Evolutionary conservation across 1,140 invertebrate species (phyloP), one percentile per base, ranked within the genome.

Genomic region (Diorhabda carinulata): DNA sequence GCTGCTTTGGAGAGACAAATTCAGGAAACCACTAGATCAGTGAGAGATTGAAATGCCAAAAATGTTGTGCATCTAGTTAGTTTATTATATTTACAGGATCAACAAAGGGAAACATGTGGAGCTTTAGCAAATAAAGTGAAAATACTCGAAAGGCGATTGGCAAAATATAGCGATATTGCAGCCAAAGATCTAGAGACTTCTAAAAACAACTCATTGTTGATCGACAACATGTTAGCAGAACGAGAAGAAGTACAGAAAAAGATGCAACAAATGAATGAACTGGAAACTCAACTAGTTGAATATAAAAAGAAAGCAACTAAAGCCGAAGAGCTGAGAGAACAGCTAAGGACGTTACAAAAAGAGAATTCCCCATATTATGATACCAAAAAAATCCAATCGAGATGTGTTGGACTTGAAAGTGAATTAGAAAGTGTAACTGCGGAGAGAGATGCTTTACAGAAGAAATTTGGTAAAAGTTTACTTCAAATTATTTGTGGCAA

Each of bases 311-410:
- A 76, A 68, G 73, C 76, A 4, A 72, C 74, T 40, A 70, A 70
- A 67, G 72, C 72, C 4, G 75, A 78, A 10, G 71, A 76, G n/a
- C 47, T 78, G 40, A 70, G 77, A 64, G 56, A 69, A 52, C 67
- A 71, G 10, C 61, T 76, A 59, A 70, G 56, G 60, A 60, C 56
- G 43, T 57, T 65, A 47, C 63, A 66, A 58, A 69, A 68, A 67
- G 68, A 70, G 10, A 45, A 70, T 5, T 70, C 56, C 58, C 64
- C 69, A n/a, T 65, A 71, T 5, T 52, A 67, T 40, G 67, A 74
- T 25, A 8, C 73, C 60, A 69, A 69, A 64, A 73, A 72, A 41
- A 67, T 56, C 41, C 62, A 70, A 67, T 75, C 74, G 43, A 63
- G 42, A 57, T 69, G 67, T 43, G 66, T 47, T 6, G 73, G 65